Base-by-base conservation (phyloP, 2,888 invertebrate genomes). In the Caenorhabditis sulstoni region DNA sequence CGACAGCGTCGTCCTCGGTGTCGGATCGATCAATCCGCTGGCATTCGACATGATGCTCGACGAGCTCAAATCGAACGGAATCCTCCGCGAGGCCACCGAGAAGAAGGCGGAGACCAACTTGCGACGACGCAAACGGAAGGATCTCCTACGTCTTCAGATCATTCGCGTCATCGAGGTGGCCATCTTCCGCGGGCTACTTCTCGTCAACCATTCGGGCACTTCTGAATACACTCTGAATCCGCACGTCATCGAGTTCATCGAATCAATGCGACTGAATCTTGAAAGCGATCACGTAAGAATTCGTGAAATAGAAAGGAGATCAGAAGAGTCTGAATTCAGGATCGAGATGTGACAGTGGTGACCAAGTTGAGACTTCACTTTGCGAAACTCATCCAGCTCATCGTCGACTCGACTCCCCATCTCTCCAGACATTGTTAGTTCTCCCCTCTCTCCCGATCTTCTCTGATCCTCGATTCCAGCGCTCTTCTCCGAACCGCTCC, bases 1-100 rank as follows among this genome's bases (percentile, higher is more conserved):
- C 76, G 97, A 98, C 91, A 94, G 96, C 0, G 96, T 96, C 7
- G 95, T 97, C 14, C 93, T 94, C 85, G 97, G 85, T 7, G 83
- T 97, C 80, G 98, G 98, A 62, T 95, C 96, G 92, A 95, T 96
- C 89, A 99, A 98, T 91, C 94, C 96, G 18, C 94, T 95, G 85
- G 96, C 97, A 9, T 93, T 98, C 79, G 96, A 96, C 96, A 97
- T 97, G 92, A 92, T 99, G 76, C 95, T 98, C 94, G 99, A 99
- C 89, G 99, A 99, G 91, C 91, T 99, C 67, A 93, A 95, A 8
- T 93, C 95, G 1, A 65, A 85, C 12, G 86, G 85, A 0, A 94
- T 95, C 83, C 94, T 99, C 74, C 94, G 97, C 18, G 99, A 99
- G 91, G 96, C 97, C 0, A 75, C 68, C 47, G 86, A 86, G 65